A percentile compares a stretch with the other conserved stretches of the same genome.
Conservation (phyloP, 37 sponge, comb jelly and placozoan species). For the Aphrocallistes beatrix region DNA sequence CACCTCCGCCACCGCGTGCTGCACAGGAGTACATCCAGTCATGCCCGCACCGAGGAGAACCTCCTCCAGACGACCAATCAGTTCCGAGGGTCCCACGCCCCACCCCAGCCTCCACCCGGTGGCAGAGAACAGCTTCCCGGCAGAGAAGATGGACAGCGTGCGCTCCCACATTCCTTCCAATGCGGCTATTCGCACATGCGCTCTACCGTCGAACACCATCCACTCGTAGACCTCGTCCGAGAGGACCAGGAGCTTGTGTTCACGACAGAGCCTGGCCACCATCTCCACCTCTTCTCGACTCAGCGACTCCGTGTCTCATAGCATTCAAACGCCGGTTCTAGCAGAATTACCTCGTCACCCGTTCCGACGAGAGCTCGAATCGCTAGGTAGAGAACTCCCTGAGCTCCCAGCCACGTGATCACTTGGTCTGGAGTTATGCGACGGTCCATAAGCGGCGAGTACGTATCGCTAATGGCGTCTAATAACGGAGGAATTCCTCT, state of each 20-base stretch:
- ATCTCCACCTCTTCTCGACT: constrained; percentile 54
- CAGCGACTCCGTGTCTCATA: background rate
- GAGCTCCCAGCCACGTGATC: background rate
- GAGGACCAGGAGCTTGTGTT: constrained; percentile 70
- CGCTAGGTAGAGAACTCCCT: background rate
- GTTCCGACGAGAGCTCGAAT: background rate
- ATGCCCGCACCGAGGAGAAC: constrained; percentile 38
- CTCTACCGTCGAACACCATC: constrained; percentile 58
- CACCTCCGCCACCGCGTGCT: constrained; percentile 22
- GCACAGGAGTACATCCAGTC: constrained; percentile 55
- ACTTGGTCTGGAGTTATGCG: background rate
- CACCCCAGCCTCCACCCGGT: constrained; percentile 98
- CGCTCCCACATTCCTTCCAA: constrained; percentile 98
- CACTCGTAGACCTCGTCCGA: constrained; percentile 98
- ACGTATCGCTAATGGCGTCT: background rate
- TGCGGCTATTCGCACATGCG: constrained; percentile 71
- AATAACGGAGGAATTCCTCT: background rate
- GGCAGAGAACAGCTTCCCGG: constrained; percentile 89
- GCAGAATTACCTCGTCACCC: background rate
- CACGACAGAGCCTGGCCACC: constrained; percentile 76
- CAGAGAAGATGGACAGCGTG: constrained; percentile 85
- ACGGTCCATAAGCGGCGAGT: background rate
- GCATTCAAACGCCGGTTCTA: background rate
- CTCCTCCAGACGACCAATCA: constrained; percentile 52
- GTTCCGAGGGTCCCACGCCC: constrained; percentile 68